phyloP scores from a whole-genome alignment of 2,888 invertebrate species.

The Cloeon dipterum region DNA sequence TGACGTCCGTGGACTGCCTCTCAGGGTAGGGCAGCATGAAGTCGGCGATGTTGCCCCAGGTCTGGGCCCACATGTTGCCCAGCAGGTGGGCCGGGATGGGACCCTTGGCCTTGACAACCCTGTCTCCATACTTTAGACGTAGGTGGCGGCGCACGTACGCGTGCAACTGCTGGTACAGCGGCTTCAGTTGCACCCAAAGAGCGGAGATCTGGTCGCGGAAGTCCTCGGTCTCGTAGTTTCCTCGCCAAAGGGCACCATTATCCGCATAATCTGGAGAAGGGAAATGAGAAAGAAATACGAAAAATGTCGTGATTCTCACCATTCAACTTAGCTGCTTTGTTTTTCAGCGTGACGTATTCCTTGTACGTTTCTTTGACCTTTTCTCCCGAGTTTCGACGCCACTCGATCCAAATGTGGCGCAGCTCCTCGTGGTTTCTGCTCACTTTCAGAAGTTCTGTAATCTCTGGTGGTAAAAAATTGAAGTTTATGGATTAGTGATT shows the following conservation, averaged over 20 bases:
- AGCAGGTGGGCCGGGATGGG: constrained; percentile 22
- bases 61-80: constrained; percentile 66
- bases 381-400: constrained; percentile 45
- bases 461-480: constrained; percentile 25
- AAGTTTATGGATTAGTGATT: too few species aligned
- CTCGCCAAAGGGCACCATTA: constrained; percentile 18
- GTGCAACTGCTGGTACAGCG: constrained; percentile 24
- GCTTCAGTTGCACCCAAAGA: constrained; percentile 14
- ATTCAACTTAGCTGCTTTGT: constrained; percentile 17
- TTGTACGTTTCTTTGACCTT: constrained; percentile 23
- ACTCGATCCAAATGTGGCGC: constrained; percentile 53
- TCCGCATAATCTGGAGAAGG: constrained; percentile 14
- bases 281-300: too few species aligned
- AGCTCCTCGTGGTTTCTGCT: constrained; percentile 57
- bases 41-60: constrained; percentile 42
- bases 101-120: constrained; percentile 15
- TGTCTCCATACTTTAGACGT: constrained; percentile 19
- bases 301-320: constrained; percentile 11
- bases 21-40: constrained; percentile 47
- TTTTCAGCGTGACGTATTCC: constrained; percentile 16
- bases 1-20: constrained; percentile 55
- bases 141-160: constrained; percentile 25
- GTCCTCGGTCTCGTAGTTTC: constrained; percentile 20
- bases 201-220: constrained; percentile 21
- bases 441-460: constrained; percentile 38